phyloP scores from a whole-genome alignment of 2,113 vertebrate species.

The Ptilonorhynchus violaceus region DNA sequence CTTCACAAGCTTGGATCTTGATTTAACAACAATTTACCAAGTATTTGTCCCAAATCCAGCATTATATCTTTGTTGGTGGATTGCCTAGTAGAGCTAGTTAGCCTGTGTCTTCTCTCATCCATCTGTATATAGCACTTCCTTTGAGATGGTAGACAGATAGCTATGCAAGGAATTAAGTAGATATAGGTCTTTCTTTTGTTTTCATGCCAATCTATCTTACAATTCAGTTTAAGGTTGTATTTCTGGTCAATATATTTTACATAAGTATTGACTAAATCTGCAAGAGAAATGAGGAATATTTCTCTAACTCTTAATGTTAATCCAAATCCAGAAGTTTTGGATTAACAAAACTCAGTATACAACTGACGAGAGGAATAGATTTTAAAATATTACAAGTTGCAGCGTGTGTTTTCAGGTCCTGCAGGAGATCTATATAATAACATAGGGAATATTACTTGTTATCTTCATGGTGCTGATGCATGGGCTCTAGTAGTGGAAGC shows the following conservation, averaged over 20 bases:
- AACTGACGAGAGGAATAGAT: neutral
- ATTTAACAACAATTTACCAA: neutral
- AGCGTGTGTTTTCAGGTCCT: neutral
- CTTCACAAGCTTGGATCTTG: neutral
- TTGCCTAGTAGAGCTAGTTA: neutral
- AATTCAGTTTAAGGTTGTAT: neutral
- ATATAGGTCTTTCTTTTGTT: neutral
- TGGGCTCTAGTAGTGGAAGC: neutral
- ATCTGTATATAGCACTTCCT: accelerated
- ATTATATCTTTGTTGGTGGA: neutral
- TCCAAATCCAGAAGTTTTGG: neutral
- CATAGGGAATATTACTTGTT: neutral
- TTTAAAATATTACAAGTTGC: neutral
- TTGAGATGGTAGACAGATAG: neutral
- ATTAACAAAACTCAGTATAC: neutral
- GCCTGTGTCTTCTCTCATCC: neutral
- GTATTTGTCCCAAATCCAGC: neutral
- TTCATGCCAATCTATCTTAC: neutral
- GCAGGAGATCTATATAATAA: neutral
- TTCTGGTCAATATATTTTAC: neutral
- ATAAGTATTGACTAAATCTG: neutral
- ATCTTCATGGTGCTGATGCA: neutral
- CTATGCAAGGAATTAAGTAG: neutral
- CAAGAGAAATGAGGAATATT: neutral
- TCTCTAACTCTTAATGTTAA: neutral